Evolutionary conservation across 2,797 vertebrate species (phyloP).

Genomic region (Ptychadena robeensis): DNA sequence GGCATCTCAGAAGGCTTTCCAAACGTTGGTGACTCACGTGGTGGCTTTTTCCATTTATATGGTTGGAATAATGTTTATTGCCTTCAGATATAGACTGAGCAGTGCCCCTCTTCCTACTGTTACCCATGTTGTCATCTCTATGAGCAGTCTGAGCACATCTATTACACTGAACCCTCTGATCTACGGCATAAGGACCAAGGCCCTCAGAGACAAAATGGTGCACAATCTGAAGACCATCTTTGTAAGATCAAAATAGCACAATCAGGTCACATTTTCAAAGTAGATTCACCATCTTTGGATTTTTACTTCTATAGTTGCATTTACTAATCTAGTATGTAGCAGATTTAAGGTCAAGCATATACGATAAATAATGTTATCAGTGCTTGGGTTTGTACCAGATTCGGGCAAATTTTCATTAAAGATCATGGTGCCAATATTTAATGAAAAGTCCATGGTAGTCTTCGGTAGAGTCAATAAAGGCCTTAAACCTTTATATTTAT

Average conservation of each 20-base stretch:
- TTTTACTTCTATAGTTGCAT: too few relatives aligned
- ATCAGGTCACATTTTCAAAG: too few relatives aligned
- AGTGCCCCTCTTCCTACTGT: background rate
- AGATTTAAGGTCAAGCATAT: too few relatives aligned
- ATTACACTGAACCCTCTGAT: background rate
- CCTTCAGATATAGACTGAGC: conserved; percentile 5
- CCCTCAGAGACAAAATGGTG: background rate
- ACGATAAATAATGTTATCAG: too few relatives aligned
- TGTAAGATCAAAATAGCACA: background rate
- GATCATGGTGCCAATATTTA: too few relatives aligned
- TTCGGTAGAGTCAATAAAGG: too few relatives aligned
- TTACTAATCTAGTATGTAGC: too few relatives aligned
- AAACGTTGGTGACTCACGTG: conserved; percentile 37
- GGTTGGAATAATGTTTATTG: background rate
- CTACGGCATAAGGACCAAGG: conserved; percentile 12
- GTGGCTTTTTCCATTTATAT: conserved; percentile 13
- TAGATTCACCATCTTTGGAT: too few relatives aligned
- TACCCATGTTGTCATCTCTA: background rate
- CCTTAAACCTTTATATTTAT: too few relatives aligned
- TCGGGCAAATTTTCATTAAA: too few relatives aligned
- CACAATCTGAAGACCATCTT: background rate
- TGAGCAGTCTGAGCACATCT: background rate
- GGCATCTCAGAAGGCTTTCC: conserved; percentile 2
- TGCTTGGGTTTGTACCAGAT: too few relatives aligned
- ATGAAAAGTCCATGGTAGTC: too few relatives aligned